A percentile compares a stretch with the other conserved stretches of the same genome.
Conservation (phyloP, 2,888 invertebrate genomes). For the Caenorhabditis virilis region DNA sequence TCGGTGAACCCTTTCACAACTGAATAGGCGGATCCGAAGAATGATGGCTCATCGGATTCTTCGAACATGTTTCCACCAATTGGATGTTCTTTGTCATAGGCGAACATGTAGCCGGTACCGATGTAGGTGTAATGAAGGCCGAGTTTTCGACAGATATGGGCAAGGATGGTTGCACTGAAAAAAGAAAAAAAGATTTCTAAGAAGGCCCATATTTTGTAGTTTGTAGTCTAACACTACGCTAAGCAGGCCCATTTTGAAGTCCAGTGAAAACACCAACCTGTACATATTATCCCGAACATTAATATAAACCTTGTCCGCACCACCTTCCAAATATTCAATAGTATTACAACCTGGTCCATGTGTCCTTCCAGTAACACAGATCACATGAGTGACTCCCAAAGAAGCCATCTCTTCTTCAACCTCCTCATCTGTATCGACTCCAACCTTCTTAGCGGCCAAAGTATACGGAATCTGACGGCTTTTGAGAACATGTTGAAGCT, state of each 20-base stretch:
- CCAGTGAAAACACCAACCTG: too few species aligned
- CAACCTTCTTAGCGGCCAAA: constrained; percentile 58
- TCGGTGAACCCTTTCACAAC: constrained; percentile 67
- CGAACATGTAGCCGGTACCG: constrained; percentile 67
- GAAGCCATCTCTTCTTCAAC: constrained; percentile 55
- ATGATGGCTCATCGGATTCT: constrained; percentile 63
- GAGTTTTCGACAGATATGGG: constrained; percentile 55
- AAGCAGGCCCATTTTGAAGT: neutral
- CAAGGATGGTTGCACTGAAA: constrained; percentile 58
- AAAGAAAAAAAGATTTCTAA: too few species aligned
- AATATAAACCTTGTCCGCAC: constrained; percentile 60
- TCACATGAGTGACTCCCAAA: constrained; percentile 64
- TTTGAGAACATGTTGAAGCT: constrained; percentile 50
- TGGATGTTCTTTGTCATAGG: constrained; percentile 65
- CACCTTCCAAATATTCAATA: constrained; percentile 67
- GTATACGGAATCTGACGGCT: constrained; percentile 51
- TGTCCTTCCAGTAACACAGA: constrained; percentile 66
- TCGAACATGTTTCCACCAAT: constrained; percentile 62
- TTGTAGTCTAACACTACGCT: constrained; percentile 21
- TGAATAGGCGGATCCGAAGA: constrained; percentile 67
- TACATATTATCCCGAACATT: constrained; percentile 67
- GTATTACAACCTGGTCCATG: constrained; percentile 58
- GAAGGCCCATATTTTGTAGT: too few species aligned
- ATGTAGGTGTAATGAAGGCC: constrained; percentile 67
- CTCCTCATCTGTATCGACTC: constrained; percentile 55